A percentile compares a stretch with the other conserved stretches of the same genome.
Conservation (phyloP, 2,113 vertebrate species). For the Pterocles orientalis region DNA sequence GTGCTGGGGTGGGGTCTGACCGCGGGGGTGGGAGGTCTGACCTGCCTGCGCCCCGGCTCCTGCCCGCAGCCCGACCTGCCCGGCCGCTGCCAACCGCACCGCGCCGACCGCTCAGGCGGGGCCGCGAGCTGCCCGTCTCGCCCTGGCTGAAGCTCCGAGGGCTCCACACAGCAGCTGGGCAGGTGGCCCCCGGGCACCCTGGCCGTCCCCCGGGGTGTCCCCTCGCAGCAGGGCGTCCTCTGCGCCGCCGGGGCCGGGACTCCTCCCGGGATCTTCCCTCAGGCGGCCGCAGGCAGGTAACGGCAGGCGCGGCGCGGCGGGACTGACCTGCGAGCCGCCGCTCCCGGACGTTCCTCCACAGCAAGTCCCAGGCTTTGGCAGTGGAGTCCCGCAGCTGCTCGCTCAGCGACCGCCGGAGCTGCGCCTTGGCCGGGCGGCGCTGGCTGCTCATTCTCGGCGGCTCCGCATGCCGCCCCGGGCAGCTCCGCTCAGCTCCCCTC, state of each 20-base stretch:
- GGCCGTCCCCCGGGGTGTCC: too few relatives aligned
- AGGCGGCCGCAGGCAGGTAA: neutral
- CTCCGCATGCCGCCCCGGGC: constrained; percentile 65
- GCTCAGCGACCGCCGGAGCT: constrained; percentile 88
- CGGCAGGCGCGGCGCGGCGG: neutral
- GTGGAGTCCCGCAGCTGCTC: constrained; percentile 91
- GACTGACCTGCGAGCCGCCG: constrained; percentile 92
- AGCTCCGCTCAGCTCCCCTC: neutral
- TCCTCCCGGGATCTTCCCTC: neutral
- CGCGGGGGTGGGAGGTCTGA: neutral
- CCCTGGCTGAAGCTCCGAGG: neutral
- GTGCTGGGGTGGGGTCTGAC: neutral
- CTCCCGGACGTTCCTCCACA: constrained; percentile 90
- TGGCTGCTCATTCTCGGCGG: constrained; percentile 81
- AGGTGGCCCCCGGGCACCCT: neutral
- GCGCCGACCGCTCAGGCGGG: neutral
- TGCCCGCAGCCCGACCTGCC: neutral
- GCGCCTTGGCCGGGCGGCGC: constrained; percentile 74
- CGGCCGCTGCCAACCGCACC: neutral
- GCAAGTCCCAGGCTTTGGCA: constrained; percentile 90
- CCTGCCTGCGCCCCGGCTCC: neutral
- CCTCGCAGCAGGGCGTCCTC: neutral
- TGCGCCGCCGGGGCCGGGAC: neutral
- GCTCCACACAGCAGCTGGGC: neutral
- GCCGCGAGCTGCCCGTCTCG: neutral